phyloP scores from a whole-genome alignment of 2,113 vertebrate genomes.

The Amphiprion percula region DNA sequence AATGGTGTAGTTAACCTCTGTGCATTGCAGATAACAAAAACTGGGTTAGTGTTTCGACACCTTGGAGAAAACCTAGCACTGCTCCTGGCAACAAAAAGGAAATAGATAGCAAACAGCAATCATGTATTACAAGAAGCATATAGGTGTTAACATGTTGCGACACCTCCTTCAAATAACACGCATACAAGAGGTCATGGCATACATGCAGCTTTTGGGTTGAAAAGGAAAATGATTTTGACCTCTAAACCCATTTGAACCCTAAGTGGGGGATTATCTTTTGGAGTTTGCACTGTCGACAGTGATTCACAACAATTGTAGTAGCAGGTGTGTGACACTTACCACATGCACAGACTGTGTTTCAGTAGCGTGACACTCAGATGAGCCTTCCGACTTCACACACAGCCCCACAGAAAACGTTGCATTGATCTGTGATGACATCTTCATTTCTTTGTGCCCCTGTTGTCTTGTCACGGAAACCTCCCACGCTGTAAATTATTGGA shows the following conservation, averaged over 20 bases:
- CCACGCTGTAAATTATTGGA: constrained; percentile 65
- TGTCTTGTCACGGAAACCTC: constrained; percentile 25
- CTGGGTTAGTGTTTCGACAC: neutral
- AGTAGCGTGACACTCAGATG: constrained; percentile 17
- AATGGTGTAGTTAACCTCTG: neutral
- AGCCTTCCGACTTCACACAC: constrained; percentile 39
- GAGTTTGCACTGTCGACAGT: neutral
- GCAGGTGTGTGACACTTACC: constrained; percentile 57
- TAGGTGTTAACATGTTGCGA: neutral
- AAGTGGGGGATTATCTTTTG: no score
- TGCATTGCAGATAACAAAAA: neutral
- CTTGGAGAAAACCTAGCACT: fast-evolving
- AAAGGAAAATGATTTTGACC: no score
- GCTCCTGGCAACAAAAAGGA: neutral
- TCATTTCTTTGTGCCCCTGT: constrained; percentile 17
- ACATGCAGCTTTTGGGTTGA: neutral
- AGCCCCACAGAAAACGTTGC: constrained; percentile 64
- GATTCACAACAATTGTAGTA: neutral
- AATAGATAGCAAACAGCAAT: neutral
- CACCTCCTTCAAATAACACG: neutral
- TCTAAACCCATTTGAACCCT: no score
- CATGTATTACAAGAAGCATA: neutral
- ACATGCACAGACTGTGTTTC: constrained; percentile 48
- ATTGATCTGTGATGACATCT: constrained; percentile 59
- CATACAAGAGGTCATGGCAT: no score